Evolutionary conservation across 2,888 invertebrate species (phyloP), one percentile per base, ranked within the genome.

Genomic region (Vanessa cardui): DNA sequence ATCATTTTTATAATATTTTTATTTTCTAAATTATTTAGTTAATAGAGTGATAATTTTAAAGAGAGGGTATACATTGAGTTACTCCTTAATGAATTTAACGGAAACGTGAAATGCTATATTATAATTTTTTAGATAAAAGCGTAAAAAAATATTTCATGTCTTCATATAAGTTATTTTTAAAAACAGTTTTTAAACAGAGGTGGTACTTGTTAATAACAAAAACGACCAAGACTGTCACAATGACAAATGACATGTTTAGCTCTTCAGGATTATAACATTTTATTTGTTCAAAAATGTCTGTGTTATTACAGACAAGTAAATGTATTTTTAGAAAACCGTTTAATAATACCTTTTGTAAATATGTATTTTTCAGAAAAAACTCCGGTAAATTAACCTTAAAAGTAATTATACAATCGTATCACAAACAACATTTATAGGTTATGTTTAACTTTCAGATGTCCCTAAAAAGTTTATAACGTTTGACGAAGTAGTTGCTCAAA

Each of bases 401-500:
- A 44, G 7, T 47, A 56, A 26, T 52, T 33, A 54, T 33, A 63
- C 26, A 50, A 46, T 65, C 64, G 63, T 68, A 21, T 46, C 44
- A 64, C 47, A 71, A 69, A 73, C 73, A 50, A 69, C 58, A 26
- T 54, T 77, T 83, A 77, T 78, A 87, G 90, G 90, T 91, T 91
- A 90, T 86, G 79, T 85, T 72, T 79, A 50, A 64, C 60, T 78
- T 77, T 73, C 78, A 91, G 91, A 86, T 84, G 75, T 77, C 68
- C 66, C 80, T 46, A 86, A 79, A 73, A 88, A 82, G 72, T 89
- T 89, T 76, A 71, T 81, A 49, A 81, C 86, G 7, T 94, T 96
- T 84, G 94, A 95, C 69, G 94, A 95, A 68, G 85, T 95, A 73
- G 86, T 95, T 56, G 84, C 88, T 49, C 85, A 86, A 31, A 94